phyloP scores from a whole-genome alignment of 2,888 invertebrate species.

The Lycaena phlaeas region DNA sequence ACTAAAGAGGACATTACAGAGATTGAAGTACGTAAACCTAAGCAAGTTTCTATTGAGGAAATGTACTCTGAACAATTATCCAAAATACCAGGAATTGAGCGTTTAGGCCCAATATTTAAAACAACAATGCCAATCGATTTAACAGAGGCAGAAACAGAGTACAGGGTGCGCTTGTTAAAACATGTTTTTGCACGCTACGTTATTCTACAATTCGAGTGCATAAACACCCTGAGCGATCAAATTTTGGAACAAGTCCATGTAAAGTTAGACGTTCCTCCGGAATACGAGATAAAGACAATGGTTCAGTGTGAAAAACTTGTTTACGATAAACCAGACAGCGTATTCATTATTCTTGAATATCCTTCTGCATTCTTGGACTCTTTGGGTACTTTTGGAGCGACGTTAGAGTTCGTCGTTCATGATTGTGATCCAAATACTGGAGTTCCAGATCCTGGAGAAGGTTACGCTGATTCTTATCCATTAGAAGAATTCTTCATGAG shows the following conservation, averaged over 20 bases:
- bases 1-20: conserved; percentile 82
- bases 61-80: conserved; percentile 86
- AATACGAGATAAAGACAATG: conserved; percentile 81
- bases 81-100: conserved; percentile 87
- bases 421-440: conserved; percentile 98
- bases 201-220: conserved; percentile 96
- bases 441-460: conserved; percentile 93
- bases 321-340: conserved; percentile 89
- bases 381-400: conserved; percentile 88
- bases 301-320: conserved; percentile 83
- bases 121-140: conserved; percentile 89
- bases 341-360: conserved; percentile 86
- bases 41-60: conserved; percentile 89
- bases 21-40: conserved; percentile 85
- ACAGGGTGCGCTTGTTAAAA: conserved; percentile 91
- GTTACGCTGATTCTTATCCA: conserved; percentile 96
- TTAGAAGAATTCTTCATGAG: conserved; percentile 83
- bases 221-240: conserved; percentile 96
- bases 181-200: conserved; percentile 91
- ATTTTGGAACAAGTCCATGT: conserved; percentile 93
- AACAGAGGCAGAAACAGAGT: conserved; percentile 98
- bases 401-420: conserved; percentile 93
- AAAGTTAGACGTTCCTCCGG: conserved; percentile 87
- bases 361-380: conserved; percentile 72
- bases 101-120: conserved; percentile 90